Conservation (phyloP, 2,888 invertebrate genomes). For the Aphelenchoides bicaudatus region DNA sequence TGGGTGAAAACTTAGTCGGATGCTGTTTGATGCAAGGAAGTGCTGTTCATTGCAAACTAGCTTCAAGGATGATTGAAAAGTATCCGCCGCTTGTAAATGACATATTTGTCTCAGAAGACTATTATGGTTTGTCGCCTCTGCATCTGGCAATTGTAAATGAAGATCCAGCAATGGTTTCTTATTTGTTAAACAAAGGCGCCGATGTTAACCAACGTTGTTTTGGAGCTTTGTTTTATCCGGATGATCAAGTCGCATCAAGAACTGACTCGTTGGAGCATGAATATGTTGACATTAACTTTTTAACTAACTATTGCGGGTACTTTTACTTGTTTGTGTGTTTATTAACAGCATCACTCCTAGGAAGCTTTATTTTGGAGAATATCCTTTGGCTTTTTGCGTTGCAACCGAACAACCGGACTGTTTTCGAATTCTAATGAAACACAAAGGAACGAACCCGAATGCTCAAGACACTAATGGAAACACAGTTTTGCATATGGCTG, state of each 20-base stretch:
- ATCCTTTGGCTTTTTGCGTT: constrained; percentile 90
- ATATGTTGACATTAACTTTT: constrained; percentile 42
- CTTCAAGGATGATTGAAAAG: constrained; percentile 81
- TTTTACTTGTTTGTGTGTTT: neutral
- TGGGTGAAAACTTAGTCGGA: constrained; percentile 90
- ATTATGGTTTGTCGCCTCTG: constrained; percentile 76
- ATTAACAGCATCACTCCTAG: constrained; percentile 60
- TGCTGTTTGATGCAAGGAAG: constrained; percentile 86
- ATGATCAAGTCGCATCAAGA: constrained; percentile 88
- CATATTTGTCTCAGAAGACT: constrained; percentile 91
- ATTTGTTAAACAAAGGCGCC: constrained; percentile 82
- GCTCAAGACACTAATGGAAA: constrained; percentile 95
- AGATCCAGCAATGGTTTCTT: constrained; percentile 94
- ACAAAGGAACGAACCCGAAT: constrained; percentile 86
- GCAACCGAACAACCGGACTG: constrained; percentile 95
- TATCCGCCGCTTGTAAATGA: constrained; percentile 94
- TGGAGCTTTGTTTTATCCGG: constrained; percentile 94
- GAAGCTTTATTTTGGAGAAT: constrained; percentile 99
- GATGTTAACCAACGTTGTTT: constrained; percentile 70
- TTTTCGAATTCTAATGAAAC: constrained; percentile 86
- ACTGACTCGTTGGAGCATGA: constrained; percentile 81
- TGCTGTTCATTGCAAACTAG: constrained; percentile 84
- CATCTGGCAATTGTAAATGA: constrained; percentile 98
- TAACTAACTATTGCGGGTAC: constrained; percentile 38
- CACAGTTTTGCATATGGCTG: constrained; percentile 89